phyloP scores from a whole-genome alignment of 2,888 invertebrate genomes.

The Morpho helenor region DNA sequence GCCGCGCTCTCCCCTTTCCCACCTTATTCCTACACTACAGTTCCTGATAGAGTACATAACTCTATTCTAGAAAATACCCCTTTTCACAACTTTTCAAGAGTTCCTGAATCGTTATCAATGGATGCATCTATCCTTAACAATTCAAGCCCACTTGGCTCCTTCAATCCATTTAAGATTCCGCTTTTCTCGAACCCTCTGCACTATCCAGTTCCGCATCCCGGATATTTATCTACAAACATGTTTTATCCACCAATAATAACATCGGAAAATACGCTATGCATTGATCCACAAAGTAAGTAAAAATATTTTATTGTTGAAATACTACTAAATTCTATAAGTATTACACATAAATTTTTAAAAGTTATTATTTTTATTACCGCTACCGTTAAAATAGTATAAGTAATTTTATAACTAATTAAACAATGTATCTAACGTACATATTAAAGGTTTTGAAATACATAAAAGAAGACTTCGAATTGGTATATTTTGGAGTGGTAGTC shows the following conservation, averaged over 20 bases:
- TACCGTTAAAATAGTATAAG: no score
- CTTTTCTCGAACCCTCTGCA: slow-evolving; percentile 56
- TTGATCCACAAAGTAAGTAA: slow-evolving; percentile 42
- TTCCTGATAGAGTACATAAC: slow-evolving; percentile 40
- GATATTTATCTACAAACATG: slow-evolving; percentile 67
- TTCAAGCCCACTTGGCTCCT: slow-evolving; percentile 42
- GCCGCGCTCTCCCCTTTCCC: slow-evolving; percentile 48
- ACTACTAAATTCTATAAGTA: no score
- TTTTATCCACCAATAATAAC: slow-evolving; percentile 60
- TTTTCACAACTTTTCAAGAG: slow-evolving; percentile 51
- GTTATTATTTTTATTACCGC: no score
- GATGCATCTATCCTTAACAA: slow-evolving; percentile 41
- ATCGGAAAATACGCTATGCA: slow-evolving; percentile 40
- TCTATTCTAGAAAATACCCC: slow-evolving; percentile 47
- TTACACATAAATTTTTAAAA: no score
- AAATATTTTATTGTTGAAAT: not conserved
- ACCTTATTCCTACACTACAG: slow-evolving; percentile 47
- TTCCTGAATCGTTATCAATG: slow-evolving; percentile 41
- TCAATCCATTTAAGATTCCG: slow-evolving; percentile 62
- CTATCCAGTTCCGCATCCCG: slow-evolving; percentile 55
- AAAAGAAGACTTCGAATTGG: no score
- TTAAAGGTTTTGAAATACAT: no score
- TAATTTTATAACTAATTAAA: no score
- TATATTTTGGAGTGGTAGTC: no score
- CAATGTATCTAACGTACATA: no score